These are phyloP conservation scores for Strigamia crassipes DNA, from an alignment of 2,888 invertebrate genomes.

Conservation along the genomic window DNA sequence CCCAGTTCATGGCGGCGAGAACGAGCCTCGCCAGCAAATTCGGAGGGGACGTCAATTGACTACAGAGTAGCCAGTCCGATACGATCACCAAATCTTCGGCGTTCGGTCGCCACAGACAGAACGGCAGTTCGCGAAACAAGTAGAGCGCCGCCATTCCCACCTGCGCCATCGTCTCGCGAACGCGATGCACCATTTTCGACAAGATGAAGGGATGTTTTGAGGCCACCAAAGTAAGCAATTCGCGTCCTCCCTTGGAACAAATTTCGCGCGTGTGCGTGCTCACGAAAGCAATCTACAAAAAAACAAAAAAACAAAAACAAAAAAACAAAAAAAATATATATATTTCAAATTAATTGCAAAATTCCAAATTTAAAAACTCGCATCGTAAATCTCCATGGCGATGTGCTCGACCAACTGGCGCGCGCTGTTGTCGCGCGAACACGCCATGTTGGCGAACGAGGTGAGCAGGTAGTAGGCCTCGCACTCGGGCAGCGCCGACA, in stretches of 20 bases:
- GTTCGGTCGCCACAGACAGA: slow-evolving; percentile 71
- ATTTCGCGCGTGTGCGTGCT: slow-evolving; percentile 71
- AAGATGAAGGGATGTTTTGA: slow-evolving; percentile 71
- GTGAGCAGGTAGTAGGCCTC: slow-evolving; percentile 78
- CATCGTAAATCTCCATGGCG: slow-evolving; percentile 72
- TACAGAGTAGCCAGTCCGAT: slow-evolving; percentile 69
- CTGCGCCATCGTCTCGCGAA: slow-evolving; percentile 49
- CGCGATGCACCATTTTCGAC: slow-evolving; percentile 66
- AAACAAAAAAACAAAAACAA: not conserved
- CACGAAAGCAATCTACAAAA: slow-evolving; percentile 71
- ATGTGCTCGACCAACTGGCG: slow-evolving; percentile 69
- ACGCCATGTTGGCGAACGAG: slow-evolving; percentile 78
- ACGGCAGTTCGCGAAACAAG: slow-evolving; percentile 73
- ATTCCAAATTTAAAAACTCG: too few relatives aligned
- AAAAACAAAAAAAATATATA: not conserved
- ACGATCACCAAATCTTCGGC: slow-evolving; percentile 70
- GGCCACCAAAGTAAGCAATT: slow-evolving; percentile 72
- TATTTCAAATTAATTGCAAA: too few relatives aligned
- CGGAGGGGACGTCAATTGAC: slow-evolving; percentile 66
- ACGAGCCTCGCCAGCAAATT: slow-evolving; percentile 72
- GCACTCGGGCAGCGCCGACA: slow-evolving; percentile 69
- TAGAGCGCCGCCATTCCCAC: slow-evolving; percentile 63
- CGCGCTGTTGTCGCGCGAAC: slow-evolving; percentile 67
- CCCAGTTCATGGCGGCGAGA: slow-evolving; percentile 74
- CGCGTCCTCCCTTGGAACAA: slow-evolving; percentile 75